These are phyloP conservation scores for Toxotes jaculatrix DNA, from an alignment of 2,113 vertebrate genomes.

Conservation along the genomic window DNA sequence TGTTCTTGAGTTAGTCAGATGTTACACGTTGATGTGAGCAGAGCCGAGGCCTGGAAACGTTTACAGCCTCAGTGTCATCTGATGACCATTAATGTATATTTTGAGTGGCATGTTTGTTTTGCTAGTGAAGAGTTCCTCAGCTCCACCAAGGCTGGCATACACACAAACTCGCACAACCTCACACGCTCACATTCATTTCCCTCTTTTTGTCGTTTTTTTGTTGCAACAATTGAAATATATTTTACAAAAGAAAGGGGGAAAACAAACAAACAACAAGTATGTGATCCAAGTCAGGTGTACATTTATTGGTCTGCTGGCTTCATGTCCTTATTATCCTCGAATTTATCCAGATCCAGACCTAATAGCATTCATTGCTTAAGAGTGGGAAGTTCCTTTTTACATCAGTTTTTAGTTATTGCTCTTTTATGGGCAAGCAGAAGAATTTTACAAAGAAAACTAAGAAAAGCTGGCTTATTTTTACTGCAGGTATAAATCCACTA, in stretches of 20 bases:
- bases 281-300: not conserved
- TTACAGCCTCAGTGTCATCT: conserved; percentile 38
- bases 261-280: not conserved
- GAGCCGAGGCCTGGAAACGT: conserved; percentile 43
- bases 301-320: not conserved
- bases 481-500: no score
- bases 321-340: not conserved
- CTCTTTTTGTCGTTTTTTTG: not conserved
- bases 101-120: conserved; percentile 49
- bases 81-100: conserved; percentile 37
- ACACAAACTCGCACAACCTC: not conserved
- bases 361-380: not conserved
- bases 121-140: conserved; percentile 10
- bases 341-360: not conserved
- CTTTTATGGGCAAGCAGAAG: not conserved
- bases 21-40: not conserved
- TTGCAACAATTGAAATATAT: not conserved
- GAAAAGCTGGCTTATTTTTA: no score
- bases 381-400: no score
- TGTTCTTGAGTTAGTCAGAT: conserved; percentile 9
- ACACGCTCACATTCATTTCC: not conserved
- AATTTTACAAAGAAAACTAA: no score
- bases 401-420: no score
- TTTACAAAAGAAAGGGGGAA: not conserved
- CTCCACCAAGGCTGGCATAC: not conserved